Percentiles rank a stretch among this genome's conserved stretches.
These are phyloP conservation scores for Drosophila hydei DNA, from an alignment of 1,140 invertebrate genomes.

Conservation along the genomic window DNA sequence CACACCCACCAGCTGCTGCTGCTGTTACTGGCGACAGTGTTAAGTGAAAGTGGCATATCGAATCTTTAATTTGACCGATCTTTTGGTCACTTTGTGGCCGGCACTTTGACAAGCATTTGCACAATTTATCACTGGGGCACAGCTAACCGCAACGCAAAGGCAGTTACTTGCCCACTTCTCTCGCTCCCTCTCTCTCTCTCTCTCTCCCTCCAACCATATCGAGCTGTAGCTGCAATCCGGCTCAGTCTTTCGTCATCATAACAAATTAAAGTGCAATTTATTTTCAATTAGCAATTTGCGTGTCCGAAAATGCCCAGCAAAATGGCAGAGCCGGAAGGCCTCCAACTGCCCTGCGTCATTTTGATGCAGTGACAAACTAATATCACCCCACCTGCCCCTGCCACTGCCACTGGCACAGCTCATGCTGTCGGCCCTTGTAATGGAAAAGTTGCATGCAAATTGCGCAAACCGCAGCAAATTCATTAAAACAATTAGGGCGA, in stretches of 20 bases:
- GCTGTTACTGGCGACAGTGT: conserved; percentile 13
- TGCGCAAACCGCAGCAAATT: conserved; percentile 77
- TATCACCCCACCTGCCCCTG: conserved; percentile 11
- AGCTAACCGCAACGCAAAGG: conserved; percentile 7
- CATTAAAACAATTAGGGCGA: conserved; percentile 77
- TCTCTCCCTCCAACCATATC: not conserved
- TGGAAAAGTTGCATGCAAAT: conserved; percentile 77
- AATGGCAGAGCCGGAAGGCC: conserved; percentile 46
- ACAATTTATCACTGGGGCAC: conserved; percentile 66
- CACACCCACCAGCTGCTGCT: conserved; percentile 7
- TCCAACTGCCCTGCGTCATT: conserved; percentile 36
- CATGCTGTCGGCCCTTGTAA: conserved; percentile 51
- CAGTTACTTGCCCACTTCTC: too few relatives aligned
- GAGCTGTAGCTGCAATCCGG: conserved; percentile 1
- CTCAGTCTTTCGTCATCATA: conserved; percentile 44
- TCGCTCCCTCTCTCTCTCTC: not conserved
- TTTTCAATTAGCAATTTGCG: conserved; percentile 81
- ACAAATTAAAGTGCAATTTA: conserved; percentile 82
- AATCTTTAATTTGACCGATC: conserved; percentile 62
- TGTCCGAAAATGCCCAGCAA: conserved; percentile 53
- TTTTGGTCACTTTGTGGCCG: conserved; percentile 66
- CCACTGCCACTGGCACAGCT: conserved; percentile 1
- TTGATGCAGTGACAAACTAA: conserved; percentile 59
- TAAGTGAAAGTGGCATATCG: conserved; percentile 50
- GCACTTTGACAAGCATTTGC: conserved; percentile 65